phyloP scores from a whole-genome alignment of 2,113 vertebrate species.

The Stigmatopora argus region DNA sequence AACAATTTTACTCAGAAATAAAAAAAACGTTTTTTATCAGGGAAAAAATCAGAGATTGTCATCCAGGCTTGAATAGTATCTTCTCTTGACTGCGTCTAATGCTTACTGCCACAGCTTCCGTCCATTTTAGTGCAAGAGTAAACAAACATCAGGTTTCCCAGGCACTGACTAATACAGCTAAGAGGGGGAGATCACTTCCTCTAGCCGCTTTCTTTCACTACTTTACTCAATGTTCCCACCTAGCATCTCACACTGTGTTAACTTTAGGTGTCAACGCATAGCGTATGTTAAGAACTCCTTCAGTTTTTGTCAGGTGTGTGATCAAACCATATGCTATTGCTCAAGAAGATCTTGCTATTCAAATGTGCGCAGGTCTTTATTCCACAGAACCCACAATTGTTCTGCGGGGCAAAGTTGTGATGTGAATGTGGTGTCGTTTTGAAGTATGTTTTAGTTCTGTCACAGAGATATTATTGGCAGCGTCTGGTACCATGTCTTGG shows the following conservation, averaged over 20 bases:
- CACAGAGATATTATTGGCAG: slow-evolving; percentile 59
- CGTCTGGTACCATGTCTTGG: slow-evolving; percentile 54
- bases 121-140: slow-evolving; percentile 44
- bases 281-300: not conserved
- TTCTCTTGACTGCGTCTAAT: slow-evolving; percentile 11
- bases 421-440: slow-evolving; percentile 25
- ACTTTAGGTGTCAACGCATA: not conserved
- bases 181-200: slow-evolving; percentile 34
- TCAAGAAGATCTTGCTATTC: slow-evolving; percentile 40
- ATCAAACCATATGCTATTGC: slow-evolving; percentile 19
- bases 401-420: slow-evolving; percentile 12
- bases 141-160: slow-evolving; percentile 55
- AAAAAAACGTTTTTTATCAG: slow-evolving; percentile 24
- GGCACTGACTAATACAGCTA: slow-evolving; percentile 34
- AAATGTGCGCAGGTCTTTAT: slow-evolving; percentile 41
- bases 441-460: slow-evolving; percentile 45
- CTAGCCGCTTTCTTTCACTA: not conserved
- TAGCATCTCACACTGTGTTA: not conserved
- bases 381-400: slow-evolving; percentile 36
- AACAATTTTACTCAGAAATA: not conserved
- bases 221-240: not conserved
- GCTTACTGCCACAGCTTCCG: slow-evolving; percentile 51
- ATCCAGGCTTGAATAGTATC: slow-evolving; percentile 23
- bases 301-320: not conserved
- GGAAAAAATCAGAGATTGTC: slow-evolving; percentile 17